Evolutionary conservation across 1,140 invertebrate genomes (phyloP), one percentile per base, ranked within the genome.

Genomic region (Gryon sp.): DNA sequence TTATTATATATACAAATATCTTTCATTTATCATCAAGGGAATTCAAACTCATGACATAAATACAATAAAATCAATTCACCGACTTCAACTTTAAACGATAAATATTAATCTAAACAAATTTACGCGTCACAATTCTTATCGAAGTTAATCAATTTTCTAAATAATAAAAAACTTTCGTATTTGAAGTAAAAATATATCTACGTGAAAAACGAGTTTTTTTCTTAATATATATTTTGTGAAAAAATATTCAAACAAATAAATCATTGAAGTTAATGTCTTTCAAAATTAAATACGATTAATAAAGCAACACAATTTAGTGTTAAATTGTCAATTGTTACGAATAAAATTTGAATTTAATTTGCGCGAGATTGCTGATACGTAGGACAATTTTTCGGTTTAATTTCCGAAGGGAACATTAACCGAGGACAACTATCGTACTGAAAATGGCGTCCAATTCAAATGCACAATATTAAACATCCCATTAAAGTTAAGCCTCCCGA

Each of bases 391-490:
- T 53, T 55, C 16, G 50, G 38, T 9, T 40, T 63, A 48, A 63
- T 63, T 73, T 74, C 36, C 60, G 26, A 15, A 24, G 36, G 52
- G 28, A 48, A 43, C 60, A 65, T 74, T 65, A 59, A 57, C 32
- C 20, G 9, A 18, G 9, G 22, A 11, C 50, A 70, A 76, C 45
- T 65, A 59, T 52, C 36, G 41, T 53, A n/a, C 24, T 24, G 43
- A 63, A 65, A 69, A 60, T 65, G 36, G 70, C 65, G 45, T 69
- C 38, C 20, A 38, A 40, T 60, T 41, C 12, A 41, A 63, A 69
- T 53, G 38, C 26, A 40, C 41, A 36, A 38, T 53, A 66, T 66
- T 70, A 70, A 76, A 76, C 70, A 65, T 53, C 22, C 59, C 59
- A 70, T 76, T 76, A 76, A 52, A 20, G 50, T 59, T 65, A 65